Evolutionary conservation across 2,888 invertebrate species (phyloP).

Genomic region (Eupithecia subfuscata): DNA sequence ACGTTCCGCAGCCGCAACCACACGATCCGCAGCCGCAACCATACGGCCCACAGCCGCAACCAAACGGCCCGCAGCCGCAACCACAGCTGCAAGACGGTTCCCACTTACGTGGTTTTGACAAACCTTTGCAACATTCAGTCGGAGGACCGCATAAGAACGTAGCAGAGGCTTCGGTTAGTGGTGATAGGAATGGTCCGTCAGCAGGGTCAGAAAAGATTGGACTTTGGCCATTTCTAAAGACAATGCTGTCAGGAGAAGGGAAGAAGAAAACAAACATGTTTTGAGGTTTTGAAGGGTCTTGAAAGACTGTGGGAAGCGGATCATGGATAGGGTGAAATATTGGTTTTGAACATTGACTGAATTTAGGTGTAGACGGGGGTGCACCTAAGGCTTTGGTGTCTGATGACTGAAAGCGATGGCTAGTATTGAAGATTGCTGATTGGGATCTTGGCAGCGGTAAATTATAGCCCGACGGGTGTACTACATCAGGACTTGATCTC

Average conservation of each 20-base stretch:
- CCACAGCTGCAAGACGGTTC: background rate
- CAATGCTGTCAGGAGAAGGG: background rate
- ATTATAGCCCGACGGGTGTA: conserved; percentile 27
- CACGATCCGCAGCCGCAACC: background rate
- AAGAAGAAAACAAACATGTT: background rate
- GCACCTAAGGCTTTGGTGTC: background rate
- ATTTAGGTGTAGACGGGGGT: background rate
- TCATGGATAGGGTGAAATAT: background rate
- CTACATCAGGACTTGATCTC: conserved; percentile 17
- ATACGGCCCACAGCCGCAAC: conserved; percentile 6
- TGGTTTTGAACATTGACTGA: background rate
- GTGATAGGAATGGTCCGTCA: background rate
- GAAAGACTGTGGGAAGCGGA: background rate
- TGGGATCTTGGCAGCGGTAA: conserved; percentile 37
- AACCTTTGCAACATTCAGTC: background rate
- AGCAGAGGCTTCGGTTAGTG: background rate
- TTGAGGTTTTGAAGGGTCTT: background rate
- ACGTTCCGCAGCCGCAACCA: conserved; percentile 28
- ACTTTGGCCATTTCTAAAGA: background rate
- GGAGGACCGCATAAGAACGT: conserved; percentile 2
- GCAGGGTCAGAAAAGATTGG: background rate
- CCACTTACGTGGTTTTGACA: background rate
- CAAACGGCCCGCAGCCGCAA: background rate
- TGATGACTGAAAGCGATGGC: conserved; percentile 11
- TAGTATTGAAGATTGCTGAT: conserved; percentile 44